Conservation (phyloP, 2,113 vertebrate genomes). For the Climacteris rufus region DNA sequence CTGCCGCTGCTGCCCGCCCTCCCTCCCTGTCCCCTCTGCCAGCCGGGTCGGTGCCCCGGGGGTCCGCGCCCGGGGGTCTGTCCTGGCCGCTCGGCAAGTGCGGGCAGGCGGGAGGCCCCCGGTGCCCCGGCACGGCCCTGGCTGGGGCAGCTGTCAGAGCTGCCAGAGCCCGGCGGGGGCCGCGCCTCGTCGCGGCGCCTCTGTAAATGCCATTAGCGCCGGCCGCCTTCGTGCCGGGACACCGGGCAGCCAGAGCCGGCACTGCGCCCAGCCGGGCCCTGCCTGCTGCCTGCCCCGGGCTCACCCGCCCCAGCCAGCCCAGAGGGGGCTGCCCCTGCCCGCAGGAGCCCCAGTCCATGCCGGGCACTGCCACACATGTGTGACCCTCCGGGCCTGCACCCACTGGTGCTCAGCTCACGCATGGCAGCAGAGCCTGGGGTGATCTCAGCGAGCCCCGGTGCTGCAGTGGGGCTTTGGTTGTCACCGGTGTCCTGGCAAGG, state of each 20-base stretch:
- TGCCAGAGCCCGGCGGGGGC: neutral
- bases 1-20: neutral
- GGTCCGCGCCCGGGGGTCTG: neutral
- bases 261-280: neutral
- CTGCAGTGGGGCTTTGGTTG: accelerated
- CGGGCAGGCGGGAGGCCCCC: neutral
- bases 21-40: no score
- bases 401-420: accelerated
- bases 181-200: neutral
- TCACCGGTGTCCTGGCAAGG: neutral
- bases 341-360: neutral
- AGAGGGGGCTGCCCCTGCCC: neutral
- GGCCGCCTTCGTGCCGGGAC: neutral
- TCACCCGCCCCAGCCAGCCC: neutral
- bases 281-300: neutral
- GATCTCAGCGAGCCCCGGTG: accelerated
- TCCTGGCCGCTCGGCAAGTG: neutral
- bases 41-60: neutral
- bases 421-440: neutral
- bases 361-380: accelerated
- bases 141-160: neutral
- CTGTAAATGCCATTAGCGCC: constrained; percentile 40
- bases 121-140: neutral
- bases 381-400: neutral
- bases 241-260: neutral